A percentile compares a stretch with the other conserved stretches of the same genome.
phyloP scores from a whole-genome alignment of 2,113 vertebrate genomes.

The Mobula hypostoma region DNA sequence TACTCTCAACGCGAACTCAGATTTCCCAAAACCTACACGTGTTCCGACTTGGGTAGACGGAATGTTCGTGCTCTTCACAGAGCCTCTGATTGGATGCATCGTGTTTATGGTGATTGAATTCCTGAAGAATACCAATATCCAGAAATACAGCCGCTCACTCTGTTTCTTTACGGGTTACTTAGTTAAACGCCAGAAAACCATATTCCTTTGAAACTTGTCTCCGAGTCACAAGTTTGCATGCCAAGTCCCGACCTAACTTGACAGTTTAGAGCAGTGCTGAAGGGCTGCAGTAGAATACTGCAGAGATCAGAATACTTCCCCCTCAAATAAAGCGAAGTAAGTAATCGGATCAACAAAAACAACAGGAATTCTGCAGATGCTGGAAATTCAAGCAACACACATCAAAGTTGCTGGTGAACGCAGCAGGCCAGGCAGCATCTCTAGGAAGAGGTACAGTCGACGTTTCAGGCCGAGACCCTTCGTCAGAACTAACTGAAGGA shows the following conservation, averaged over 20 bases:
- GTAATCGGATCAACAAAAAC: not conserved
- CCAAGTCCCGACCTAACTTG: not conserved
- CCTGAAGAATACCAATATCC: not conserved
- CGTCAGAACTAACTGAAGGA: too few relatives aligned
- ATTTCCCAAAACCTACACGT: not conserved
- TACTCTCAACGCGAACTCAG: not conserved
- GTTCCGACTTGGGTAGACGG: not conserved
- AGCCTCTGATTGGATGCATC: not conserved
- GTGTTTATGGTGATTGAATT: not conserved
- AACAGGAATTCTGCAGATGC: too few relatives aligned
- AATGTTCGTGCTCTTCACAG: not conserved
- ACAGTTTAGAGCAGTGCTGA: not conserved
- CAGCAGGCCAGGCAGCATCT: too few relatives aligned
- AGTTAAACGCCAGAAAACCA: not conserved
- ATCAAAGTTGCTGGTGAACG: too few relatives aligned
- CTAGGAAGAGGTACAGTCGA: too few relatives aligned
- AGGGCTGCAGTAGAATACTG: not conserved
- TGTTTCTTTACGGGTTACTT: not conserved
- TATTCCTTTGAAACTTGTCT: not conserved
- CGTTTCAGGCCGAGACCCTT: too few relatives aligned
- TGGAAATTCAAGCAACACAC: too few relatives aligned
- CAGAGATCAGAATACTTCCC: not conserved
- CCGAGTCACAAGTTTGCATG: not conserved
- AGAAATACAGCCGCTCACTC: not conserved
- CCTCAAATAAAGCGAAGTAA: not conserved